A percentile compares a stretch with the other conserved stretches of the same genome.
Conservation (phyloP, 2,888 invertebrate species). For the Papilio elwesi region DNA sequence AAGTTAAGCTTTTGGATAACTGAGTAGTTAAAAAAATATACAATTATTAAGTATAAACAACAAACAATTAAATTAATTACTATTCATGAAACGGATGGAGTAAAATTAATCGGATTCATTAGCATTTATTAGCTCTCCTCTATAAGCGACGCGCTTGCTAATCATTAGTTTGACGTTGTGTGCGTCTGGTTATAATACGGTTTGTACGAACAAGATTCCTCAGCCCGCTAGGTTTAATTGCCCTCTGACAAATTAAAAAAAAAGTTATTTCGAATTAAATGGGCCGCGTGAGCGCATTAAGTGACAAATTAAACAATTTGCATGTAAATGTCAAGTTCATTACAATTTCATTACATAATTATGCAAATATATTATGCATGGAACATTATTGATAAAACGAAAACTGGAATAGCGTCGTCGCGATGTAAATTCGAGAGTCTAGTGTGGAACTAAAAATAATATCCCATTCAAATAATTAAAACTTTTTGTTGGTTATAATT, state of each 20-base stretch:
- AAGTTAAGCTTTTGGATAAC: conserved; percentile 1
- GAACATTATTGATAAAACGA: conserved; percentile 18
- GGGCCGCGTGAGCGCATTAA: conserved; percentile 2
- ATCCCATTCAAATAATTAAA: background rate
- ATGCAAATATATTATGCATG: conserved; percentile 47
- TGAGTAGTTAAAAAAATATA: background rate
- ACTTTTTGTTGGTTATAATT: conserved; percentile 20
- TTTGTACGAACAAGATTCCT: conserved; percentile 7
- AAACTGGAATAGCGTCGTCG: background rate
- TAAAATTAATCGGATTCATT: conserved; percentile 32
- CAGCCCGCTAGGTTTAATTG: background rate
- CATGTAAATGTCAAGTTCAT: conserved; percentile 42
- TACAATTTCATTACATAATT: conserved; percentile 41
- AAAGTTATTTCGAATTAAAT: conserved; percentile 23
- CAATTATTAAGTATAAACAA: conserved; percentile 14
- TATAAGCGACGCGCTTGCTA: conserved; percentile 21
- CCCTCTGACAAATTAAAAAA: background rate
- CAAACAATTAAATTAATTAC: conserved; percentile 28
- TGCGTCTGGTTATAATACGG: background rate
- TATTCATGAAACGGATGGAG: conserved; percentile 23
- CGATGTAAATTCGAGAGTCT: conserved; percentile 16
- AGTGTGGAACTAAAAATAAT: background rate
- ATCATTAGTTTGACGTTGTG: conserved; percentile 28
- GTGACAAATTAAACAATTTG: conserved; percentile 43
- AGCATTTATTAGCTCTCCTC: conserved; percentile 26